Conservation (phyloP, 2,113 vertebrate genomes). For the Chloroceryle aenea region DNA sequence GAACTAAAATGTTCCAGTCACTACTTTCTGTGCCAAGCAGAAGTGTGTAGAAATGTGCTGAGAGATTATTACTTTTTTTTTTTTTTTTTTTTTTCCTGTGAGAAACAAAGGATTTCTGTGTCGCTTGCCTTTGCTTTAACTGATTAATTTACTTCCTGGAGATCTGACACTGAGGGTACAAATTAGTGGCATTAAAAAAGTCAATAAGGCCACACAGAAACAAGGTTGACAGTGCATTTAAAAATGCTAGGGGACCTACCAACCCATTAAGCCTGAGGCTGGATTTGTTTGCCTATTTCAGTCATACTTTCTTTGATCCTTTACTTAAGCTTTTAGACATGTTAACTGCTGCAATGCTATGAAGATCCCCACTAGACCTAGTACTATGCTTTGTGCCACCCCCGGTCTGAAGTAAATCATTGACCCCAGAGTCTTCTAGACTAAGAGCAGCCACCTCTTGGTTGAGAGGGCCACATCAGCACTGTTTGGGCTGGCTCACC, state of each 20-base stretch:
- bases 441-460: neutral
- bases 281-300: neutral
- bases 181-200: neutral
- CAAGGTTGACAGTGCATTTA: neutral
- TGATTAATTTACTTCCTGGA: neutral
- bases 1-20: neutral
- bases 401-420: neutral
- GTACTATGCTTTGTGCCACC: neutral
- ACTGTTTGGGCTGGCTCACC: constrained; percentile 23
- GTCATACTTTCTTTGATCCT: neutral
- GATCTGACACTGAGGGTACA: neutral
- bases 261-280: neutral
- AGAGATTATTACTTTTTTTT: neutral
- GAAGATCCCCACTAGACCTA: neutral
- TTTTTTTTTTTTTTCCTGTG: neutral
- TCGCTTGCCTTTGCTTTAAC: neutral
- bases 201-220: neutral
- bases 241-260: neutral
- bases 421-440: neutral
- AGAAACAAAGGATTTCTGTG: constrained; percentile 16
- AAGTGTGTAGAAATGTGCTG: constrained; percentile 35
- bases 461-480: constrained; percentile 52
- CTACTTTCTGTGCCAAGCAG: neutral
- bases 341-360: neutral
- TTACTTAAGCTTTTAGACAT: accelerated